These are phyloP conservation scores for Apodemus agrarius DNA, from an alignment of 2,797 vertebrate genomes.

Conservation along the genomic window DNA sequence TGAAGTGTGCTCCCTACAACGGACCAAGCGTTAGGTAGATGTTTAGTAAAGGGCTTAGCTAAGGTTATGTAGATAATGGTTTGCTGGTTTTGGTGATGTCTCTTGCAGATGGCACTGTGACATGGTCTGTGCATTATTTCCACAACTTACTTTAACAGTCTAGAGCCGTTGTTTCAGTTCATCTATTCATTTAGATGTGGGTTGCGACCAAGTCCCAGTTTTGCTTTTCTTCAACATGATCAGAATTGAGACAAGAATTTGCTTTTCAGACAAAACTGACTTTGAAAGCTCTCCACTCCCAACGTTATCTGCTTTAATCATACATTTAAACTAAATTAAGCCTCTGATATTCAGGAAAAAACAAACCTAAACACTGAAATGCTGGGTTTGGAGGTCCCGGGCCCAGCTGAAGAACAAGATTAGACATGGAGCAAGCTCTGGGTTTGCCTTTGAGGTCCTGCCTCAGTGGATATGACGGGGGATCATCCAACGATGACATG, in stretches of 20 bases:
- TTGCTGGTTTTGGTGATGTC: neutral
- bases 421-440: neutral
- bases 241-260: neutral
- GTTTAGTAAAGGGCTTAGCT: neutral
- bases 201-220: neutral
- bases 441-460: neutral
- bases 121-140: neutral
- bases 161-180: neutral
- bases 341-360: neutral
- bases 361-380: neutral
- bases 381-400: neutral
- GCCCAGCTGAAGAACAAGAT: neutral
- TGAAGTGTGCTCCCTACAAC: neutral
- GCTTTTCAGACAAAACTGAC: neutral
- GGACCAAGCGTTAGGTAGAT: neutral
- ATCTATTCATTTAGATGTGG: neutral
- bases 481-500: neutral
- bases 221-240: neutral
- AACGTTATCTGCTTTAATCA: neutral
- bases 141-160: neutral
- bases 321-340: slow-evolving; percentile 22
- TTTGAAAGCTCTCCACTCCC: neutral
- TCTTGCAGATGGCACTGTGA: neutral
- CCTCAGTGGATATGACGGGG: neutral
- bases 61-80: neutral